Conservation (phyloP, 2,797 vertebrate species). For the Rhinatrema bivittatum region DNA sequence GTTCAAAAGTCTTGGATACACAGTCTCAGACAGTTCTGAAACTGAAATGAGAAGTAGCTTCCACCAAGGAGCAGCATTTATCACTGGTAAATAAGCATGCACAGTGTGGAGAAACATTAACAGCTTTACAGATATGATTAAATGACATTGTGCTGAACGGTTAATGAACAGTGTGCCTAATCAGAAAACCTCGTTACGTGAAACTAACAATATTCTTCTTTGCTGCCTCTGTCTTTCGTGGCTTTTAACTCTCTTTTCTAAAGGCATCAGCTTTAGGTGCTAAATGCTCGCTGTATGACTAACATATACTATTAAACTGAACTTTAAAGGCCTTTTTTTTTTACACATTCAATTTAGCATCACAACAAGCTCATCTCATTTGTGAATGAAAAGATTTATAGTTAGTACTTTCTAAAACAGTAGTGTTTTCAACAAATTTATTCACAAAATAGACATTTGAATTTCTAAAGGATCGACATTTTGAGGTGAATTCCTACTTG, state of each 20-base stretch:
- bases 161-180: constrained; percentile 4
- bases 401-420: no score
- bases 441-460: no score
- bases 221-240: background rate
- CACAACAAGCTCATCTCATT: background rate
- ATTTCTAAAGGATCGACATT: no score
- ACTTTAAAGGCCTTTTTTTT: constrained; percentile 12
- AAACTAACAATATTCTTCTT: constrained; percentile 33
- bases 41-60: constrained; percentile 50
- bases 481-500: no score
- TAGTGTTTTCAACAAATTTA: no score
- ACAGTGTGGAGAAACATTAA: constrained; percentile 48
- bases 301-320: constrained; percentile 9
- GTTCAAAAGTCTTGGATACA: constrained; percentile 71
- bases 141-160: background rate
- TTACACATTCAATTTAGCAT: constrained; percentile 1
- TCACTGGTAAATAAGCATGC: constrained; percentile 61
- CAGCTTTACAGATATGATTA: background rate
- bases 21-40: constrained; percentile 56
- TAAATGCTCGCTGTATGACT: constrained; percentile 8
- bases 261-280: constrained; percentile 11
- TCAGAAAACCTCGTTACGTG: constrained; percentile 1
- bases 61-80: constrained; percentile 54
- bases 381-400: no score
- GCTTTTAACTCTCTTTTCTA: constrained; percentile 6